Conservation (phyloP, 2,113 vertebrate genomes). For the Perca flavescens region DNA sequence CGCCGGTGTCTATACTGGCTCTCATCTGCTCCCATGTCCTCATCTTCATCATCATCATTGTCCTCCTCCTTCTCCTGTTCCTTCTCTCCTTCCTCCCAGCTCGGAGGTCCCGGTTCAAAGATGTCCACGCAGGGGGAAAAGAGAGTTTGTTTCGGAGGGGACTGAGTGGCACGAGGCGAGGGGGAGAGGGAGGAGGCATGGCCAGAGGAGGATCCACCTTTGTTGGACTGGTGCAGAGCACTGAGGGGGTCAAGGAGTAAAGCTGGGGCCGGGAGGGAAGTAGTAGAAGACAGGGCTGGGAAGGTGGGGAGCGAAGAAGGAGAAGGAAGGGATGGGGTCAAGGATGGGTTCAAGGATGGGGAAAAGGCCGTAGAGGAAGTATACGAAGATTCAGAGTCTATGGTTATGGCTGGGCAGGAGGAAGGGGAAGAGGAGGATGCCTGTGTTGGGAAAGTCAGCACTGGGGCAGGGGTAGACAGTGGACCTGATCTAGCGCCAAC, state of each 20-base stretch:
- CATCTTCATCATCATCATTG: conserved; percentile 68
- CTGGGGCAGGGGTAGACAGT: neutral
- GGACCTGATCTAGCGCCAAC: conserved; percentile 9
- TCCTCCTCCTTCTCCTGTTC: conserved; percentile 48
- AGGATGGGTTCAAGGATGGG: conserved; percentile 4
- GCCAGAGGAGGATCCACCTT: conserved; percentile 52
- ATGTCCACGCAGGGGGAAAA: conserved; percentile 87
- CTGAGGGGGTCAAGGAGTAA: conserved; percentile 70
- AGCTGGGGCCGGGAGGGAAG: conserved; percentile 43
- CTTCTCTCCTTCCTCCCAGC: conserved; percentile 70
- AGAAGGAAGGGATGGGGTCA: conserved; percentile 3
- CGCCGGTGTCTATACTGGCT: conserved; percentile 86
- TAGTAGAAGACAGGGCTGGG: conserved; percentile 10
- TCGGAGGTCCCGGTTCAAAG: conserved; percentile 75
- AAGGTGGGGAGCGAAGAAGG: conserved; percentile 8
- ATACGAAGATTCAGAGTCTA: conserved; percentile 48
- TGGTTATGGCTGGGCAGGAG: conserved; percentile 64
- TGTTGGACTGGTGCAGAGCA: conserved; percentile 59
- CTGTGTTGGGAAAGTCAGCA: conserved; percentile 8
- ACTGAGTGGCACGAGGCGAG: conserved; percentile 71
- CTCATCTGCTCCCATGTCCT: conserved; percentile 77
- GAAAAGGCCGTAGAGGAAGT: neutral
- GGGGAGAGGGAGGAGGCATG: conserved; percentile 67
- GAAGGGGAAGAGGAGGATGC: neutral
- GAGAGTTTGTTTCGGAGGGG: conserved; percentile 79